Percentiles rank a stretch among this genome's conserved stretches.
Conservation (phyloP, 2,888 invertebrate species). For the Dicycla oo region DNA sequence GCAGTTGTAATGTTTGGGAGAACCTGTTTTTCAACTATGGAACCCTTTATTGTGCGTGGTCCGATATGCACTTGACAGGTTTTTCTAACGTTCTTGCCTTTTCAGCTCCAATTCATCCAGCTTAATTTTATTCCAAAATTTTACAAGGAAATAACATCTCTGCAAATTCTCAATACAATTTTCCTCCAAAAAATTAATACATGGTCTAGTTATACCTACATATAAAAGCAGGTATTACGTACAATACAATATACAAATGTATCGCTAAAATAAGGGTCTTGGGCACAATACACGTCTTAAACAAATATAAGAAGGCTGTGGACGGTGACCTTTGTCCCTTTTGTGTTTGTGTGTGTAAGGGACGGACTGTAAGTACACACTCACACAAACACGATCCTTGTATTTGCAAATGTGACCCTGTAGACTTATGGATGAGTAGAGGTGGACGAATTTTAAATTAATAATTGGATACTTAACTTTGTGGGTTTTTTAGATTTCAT, state of each 20-base stretch:
- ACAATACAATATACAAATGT: conserved; percentile 74
- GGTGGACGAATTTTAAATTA: conserved; percentile 12
- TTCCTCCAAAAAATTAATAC: not conserved
- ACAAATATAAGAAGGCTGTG: conserved; percentile 89
- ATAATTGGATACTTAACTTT: not conserved
- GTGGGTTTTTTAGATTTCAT: not conserved
- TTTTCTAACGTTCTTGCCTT: no score
- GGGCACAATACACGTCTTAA: conserved; percentile 87
- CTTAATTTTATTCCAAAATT: not conserved
- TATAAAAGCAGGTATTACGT: conserved; percentile 63
- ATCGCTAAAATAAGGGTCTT: conserved; percentile 79
- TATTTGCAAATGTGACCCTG: conserved; percentile 88
- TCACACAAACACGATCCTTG: conserved; percentile 78
- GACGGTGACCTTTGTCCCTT: conserved; percentile 89
- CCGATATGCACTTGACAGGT: no score
- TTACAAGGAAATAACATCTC: not conserved
- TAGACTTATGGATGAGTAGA: conserved; percentile 68
- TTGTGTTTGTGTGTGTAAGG: conserved; percentile 84
- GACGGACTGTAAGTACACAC: conserved; percentile 80
- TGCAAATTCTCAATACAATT: not conserved
- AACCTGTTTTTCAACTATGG: no score
- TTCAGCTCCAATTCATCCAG: not conserved
- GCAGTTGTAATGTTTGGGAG: no score
- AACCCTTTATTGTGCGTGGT: no score
- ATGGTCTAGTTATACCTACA: conserved; percentile 41